A percentile compares a stretch with the other conserved stretches of the same genome.
Evolutionary conservation across 2,888 invertebrate species (phyloP).

Genomic region (Andrena marginata): DNA sequence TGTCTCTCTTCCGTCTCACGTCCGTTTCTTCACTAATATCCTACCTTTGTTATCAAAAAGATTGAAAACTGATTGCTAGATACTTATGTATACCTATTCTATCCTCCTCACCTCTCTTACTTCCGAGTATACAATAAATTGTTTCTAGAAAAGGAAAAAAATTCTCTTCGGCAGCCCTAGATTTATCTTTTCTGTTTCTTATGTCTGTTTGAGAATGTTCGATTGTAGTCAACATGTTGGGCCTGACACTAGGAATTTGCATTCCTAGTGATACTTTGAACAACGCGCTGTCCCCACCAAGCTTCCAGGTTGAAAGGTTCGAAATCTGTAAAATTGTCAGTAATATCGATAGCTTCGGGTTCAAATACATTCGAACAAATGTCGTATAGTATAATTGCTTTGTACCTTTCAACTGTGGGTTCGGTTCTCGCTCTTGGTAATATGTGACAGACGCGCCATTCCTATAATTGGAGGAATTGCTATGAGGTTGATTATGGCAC

Average conservation of each 20-base stretch:
- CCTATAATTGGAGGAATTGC: conserved; percentile 81
- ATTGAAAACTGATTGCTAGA: conserved; percentile 56
- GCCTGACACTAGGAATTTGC: conserved; percentile 84
- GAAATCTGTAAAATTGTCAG: conserved; percentile 87
- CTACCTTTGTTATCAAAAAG: conserved; percentile 64
- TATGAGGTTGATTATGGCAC: conserved; percentile 81
- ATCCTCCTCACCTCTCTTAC: conserved; percentile 41
- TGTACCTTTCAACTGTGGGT: conserved; percentile 82
- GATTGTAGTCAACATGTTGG: conserved; percentile 77
- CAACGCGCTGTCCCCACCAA: conserved; percentile 90
- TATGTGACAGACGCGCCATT: conserved; percentile 87
- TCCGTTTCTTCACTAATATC: conserved; percentile 45
- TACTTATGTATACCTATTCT: conserved; percentile 61
- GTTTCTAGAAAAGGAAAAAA: conserved; percentile 53
- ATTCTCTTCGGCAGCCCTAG: conserved; percentile 42
- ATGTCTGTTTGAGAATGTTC: conserved; percentile 82
- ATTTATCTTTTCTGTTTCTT: conserved; percentile 82
- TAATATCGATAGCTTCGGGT: background rate
- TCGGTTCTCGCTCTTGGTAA: conserved; percentile 87
- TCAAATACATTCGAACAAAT: background rate
- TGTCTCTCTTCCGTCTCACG: conserved; percentile 21
- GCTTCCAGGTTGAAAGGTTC: conserved; percentile 92
- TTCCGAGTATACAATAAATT: conserved; percentile 49
- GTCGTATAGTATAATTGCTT: background rate
- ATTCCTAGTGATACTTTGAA: conserved; percentile 88